phyloP scores from a whole-genome alignment of 2,888 invertebrate species.

The Dendrolimus houi region DNA sequence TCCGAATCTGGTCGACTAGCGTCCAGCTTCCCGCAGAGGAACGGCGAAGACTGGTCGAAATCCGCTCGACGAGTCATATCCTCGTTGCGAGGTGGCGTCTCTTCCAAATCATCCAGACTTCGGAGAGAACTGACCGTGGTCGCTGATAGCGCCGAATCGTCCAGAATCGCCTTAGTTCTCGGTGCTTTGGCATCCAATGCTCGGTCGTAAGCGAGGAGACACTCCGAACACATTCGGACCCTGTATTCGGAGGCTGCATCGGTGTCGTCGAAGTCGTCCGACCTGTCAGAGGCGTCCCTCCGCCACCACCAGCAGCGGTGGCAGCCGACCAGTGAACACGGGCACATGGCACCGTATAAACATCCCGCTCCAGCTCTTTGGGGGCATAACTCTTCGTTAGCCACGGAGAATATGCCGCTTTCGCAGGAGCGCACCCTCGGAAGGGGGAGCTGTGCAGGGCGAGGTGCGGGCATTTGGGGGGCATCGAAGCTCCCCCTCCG shows the following conservation, averaged over 20 bases:
- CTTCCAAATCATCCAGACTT: conserved; percentile 76
- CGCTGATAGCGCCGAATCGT: conserved; percentile 74
- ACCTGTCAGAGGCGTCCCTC: conserved; percentile 25
- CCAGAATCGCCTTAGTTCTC: conserved; percentile 71
- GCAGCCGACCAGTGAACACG: conserved; percentile 62
- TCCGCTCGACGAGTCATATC: too few species aligned
- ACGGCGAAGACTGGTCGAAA: conserved; percentile 22
- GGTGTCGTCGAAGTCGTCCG: conserved; percentile 17
- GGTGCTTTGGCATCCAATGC: conserved; percentile 26
- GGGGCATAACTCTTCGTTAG: conserved; percentile 83
- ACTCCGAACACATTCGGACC: conserved; percentile 34
- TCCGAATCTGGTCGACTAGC: conserved; percentile 9
- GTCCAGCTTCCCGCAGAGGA: conserved; percentile 33
- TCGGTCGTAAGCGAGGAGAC: conserved; percentile 45
- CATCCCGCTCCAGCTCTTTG: conserved; percentile 38
- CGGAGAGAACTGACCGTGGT: conserved; percentile 75
- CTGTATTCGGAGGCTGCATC: conserved; percentile 18
- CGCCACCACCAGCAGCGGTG: conserved; percentile 64
- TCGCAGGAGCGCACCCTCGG: conserved; percentile 86
- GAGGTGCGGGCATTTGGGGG: conserved; percentile 25
- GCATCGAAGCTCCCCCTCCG: conserved; percentile 36
- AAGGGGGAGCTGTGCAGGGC: conserved; percentile 55
- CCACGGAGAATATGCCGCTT: conserved; percentile 92
- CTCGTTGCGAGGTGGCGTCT: conserved; percentile 7
- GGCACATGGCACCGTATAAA: conserved; percentile 49